Conservation (phyloP, 2,888 invertebrate species). For the Petrolisthes manimaculis region DNA sequence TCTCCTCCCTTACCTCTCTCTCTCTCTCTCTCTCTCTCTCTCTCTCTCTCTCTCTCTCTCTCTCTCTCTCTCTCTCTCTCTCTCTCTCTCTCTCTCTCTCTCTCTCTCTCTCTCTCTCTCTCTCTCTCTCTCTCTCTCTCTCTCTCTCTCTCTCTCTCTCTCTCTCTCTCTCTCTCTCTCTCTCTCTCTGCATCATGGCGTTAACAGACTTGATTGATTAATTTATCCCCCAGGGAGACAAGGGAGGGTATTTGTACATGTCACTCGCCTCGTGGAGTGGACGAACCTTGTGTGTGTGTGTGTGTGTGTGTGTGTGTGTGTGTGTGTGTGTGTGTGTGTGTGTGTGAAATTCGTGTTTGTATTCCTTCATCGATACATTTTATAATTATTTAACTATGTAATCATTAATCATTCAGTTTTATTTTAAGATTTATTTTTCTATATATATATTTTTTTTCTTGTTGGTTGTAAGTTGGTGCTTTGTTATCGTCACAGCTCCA, state of each 20-base stretch:
- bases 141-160: neutral
- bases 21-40: neutral
- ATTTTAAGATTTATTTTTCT: no score
- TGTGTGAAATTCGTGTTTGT: slow-evolving; percentile 5
- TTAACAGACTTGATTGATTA: slow-evolving; percentile 51
- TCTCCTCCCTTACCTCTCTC: neutral
- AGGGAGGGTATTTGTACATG: slow-evolving; percentile 34
- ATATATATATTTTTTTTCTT: no score
- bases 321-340: slow-evolving; percentile 44
- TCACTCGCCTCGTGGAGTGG: neutral
- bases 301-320: slow-evolving; percentile 43
- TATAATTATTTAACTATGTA: no score
- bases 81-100: neutral
- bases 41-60: neutral
- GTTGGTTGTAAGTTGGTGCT: no score
- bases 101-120: neutral
- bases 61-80: neutral
- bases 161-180: neutral
- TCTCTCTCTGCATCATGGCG: slow-evolving; percentile 30
- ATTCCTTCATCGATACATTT: no score
- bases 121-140: neutral
- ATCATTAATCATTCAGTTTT: no score
- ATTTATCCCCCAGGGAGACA: slow-evolving; percentile 34
- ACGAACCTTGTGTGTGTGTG: slow-evolving; percentile 23
- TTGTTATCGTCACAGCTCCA: no score